These are phyloP conservation scores for Abramis brama DNA, from an alignment of 2,113 vertebrate genomes.

Conservation along the genomic window DNA sequence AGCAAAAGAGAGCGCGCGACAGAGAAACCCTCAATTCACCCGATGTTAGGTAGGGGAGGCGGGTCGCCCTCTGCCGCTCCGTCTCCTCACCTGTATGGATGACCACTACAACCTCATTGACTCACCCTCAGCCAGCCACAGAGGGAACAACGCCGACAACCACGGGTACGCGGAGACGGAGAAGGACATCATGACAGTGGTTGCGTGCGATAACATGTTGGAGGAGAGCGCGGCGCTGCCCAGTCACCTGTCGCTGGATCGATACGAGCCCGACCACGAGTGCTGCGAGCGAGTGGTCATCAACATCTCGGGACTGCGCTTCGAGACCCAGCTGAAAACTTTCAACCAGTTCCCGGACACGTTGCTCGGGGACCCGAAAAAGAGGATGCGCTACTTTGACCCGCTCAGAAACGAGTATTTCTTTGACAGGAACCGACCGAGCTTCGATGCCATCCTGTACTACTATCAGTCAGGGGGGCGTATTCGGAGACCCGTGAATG, in stretches of 20 bases:
- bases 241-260: constrained; percentile 72
- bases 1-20: constrained; percentile 56
- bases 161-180: constrained; percentile 77
- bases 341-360: constrained; percentile 95
- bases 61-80: constrained; percentile 69
- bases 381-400: constrained; percentile 97
- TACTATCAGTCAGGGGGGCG: constrained; percentile 97
- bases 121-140: constrained; percentile 75
- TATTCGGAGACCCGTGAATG: constrained; percentile 93
- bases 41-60: constrained; percentile 69
- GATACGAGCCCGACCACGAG: constrained; percentile 78
- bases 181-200: constrained; percentile 86
- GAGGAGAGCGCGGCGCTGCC: constrained; percentile 77
- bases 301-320: constrained; percentile 96
- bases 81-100: constrained; percentile 83
- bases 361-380: constrained; percentile 91
- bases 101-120: constrained; percentile 81
- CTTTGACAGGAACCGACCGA: constrained; percentile 95
- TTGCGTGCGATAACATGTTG: constrained; percentile 81
- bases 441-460: constrained; percentile 98
- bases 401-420: constrained; percentile 98
- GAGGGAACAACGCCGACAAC: constrained; percentile 72
- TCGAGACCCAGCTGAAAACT: constrained; percentile 97
- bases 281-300: constrained; percentile 94
- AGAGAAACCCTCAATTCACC: constrained; percentile 30